Evolutionary conservation across 2,113 vertebrate species (phyloP).

Genomic region (Phodopus roborovskii): DNA sequence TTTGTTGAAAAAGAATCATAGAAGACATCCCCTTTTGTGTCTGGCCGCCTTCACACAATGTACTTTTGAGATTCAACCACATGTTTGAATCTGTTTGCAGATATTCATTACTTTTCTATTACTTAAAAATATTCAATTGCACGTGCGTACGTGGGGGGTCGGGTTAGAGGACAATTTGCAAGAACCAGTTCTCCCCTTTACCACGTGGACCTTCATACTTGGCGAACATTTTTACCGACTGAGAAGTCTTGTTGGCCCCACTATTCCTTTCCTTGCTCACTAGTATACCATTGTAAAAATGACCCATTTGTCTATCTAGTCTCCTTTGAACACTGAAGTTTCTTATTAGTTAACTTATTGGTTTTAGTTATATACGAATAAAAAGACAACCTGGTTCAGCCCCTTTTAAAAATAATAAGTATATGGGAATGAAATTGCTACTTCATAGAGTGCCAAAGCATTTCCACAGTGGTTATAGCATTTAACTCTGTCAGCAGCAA

Average conservation of each 20-base stretch:
- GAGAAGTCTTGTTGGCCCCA: not conserved
- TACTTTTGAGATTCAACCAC: conserved; percentile 7
- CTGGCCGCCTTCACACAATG: conserved; percentile 11
- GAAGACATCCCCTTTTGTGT: not conserved
- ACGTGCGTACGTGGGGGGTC: not conserved
- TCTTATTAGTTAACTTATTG: conserved; percentile 38
- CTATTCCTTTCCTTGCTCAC: conserved; percentile 5
- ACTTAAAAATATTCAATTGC: not conserved
- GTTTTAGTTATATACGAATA: conserved; percentile 29
- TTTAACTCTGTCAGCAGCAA: not conserved
- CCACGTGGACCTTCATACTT: no score
- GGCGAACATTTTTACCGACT: not conserved
- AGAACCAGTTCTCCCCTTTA: not conserved
- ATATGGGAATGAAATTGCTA: not conserved
- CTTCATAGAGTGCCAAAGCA: not conserved
- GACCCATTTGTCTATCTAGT: not conserved
- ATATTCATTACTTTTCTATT: conserved; percentile 4
- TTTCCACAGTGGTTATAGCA: not conserved
- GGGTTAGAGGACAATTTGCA: not conserved
- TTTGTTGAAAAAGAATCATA: conserved; percentile 34
- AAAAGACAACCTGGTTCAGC: conserved; percentile 35
- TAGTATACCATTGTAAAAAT: not conserved
- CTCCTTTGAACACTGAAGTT: conserved; percentile 11
- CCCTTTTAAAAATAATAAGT: not conserved
- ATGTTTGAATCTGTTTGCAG: not conserved